Evolutionary conservation across 2,888 invertebrate species (phyloP), one percentile per base, ranked within the genome.

Genomic region (Mantis religiosa): DNA sequence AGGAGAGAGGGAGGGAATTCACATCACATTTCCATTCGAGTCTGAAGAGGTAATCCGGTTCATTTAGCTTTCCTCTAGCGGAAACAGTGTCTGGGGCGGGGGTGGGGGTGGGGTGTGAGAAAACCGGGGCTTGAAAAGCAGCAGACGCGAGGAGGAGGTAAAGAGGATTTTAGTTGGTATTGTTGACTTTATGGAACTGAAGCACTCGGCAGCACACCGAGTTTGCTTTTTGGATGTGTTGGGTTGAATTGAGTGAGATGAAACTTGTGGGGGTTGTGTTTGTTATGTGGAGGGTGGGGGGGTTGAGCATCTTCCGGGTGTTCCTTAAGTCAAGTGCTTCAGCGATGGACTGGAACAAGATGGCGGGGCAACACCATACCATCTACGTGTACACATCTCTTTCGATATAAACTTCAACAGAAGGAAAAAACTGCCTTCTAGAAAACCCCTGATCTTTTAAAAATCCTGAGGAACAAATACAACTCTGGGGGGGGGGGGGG

Each of bases 131-230:
- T 84, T 85, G 88, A 81, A 85, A 88, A 85, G 88, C 27, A 54
- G 28, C 83, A 83, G 83, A 84, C 71, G 54, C 54, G 15, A 82
- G 85, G 20, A 71, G 54, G 47, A 88, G 84, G 85, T 88, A 87
- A 89, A 89, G 89, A 87, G 89, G 89, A 89, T 89, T 89, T 89
- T 88, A 87, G 89, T 87, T 84, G 89, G 87, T 87, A 84, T 84
- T 89, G 89, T 89, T 89, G 89, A 89, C 89, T 89, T 89, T 89
- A 85, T 54, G 85, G 88, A 88, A 88, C 85, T 88, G 86, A 89
- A 89, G 86, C 82, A 83, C 30, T 82, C 84, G 82, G 81, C 87
- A 71, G 30, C 87, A 82, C 82, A 82, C 82, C 82, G 82, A 87
- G 87, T 87, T 87, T 87, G 87, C 87, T 87, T 82, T 87, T 87